Percentiles rank a stretch among this genome's conserved stretches.
Evolutionary conservation across 1,140 invertebrate species (phyloP).

Genomic region (Thalassaphorura encarpata): DNA sequence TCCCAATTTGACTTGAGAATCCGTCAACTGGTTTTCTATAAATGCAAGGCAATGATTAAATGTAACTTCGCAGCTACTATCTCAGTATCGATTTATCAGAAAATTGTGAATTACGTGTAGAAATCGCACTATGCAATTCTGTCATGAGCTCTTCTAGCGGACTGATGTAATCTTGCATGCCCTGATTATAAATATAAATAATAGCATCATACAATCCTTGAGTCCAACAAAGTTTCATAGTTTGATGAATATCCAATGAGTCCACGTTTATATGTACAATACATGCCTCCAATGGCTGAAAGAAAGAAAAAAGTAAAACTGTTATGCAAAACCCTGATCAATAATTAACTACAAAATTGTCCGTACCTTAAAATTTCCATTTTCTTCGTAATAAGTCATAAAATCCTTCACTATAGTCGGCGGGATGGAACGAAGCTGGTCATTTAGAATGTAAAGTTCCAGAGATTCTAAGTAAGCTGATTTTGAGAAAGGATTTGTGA

Average conservation of each 20-base stretch:
- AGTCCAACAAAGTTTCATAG: conserved; percentile 65
- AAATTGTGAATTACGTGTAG: conserved; percentile 31
- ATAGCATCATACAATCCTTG: conserved; percentile 74
- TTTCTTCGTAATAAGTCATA: conserved; percentile 49
- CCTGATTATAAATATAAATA: conserved; percentile 78
- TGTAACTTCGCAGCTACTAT: not conserved
- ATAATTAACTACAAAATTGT: conserved; percentile 1
- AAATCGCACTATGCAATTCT: conserved; percentile 41
- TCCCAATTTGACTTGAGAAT: conserved; percentile 49
- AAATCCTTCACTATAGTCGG: conserved; percentile 58
- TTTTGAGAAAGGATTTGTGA: conserved; percentile 38
- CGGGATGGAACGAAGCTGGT: conserved; percentile 44
- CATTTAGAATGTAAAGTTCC: conserved; percentile 44
- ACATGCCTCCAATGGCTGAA: conserved; percentile 62
- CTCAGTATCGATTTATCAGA: not conserved
- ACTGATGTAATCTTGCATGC: conserved; percentile 68
- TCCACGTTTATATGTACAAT: conserved; percentile 70
- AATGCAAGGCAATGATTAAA: not conserved
- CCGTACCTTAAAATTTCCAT: conserved; percentile 38
- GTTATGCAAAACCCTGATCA: too few species aligned
- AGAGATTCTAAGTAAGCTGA: conserved; percentile 43
- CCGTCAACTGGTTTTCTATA: conserved; percentile 34
- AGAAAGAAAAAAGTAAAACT: conserved; percentile 32
- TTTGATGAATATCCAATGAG: conserved; percentile 81
- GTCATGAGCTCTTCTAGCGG: conserved; percentile 68